Base-by-base conservation (phyloP, 2,888 invertebrate species). In the Pelosia muscerda region DNA sequence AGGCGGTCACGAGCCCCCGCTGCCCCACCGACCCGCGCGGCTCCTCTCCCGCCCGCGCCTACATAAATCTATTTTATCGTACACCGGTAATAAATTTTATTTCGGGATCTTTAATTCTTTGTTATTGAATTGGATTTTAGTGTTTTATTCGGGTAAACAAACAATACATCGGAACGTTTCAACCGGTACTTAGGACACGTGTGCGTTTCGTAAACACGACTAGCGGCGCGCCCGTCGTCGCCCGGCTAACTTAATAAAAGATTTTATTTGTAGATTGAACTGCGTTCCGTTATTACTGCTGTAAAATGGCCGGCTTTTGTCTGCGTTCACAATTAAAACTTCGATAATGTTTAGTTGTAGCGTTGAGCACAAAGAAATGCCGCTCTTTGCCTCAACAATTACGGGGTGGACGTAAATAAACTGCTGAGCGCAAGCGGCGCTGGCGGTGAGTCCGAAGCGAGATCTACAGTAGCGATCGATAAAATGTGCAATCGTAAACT, bases 101-200 rank as follows among this genome's bases (percentile, higher is more conserved):
- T 95, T 95, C 91, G 92, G 94, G 95, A 95, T 94, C 95, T 94
- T 94, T 94, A 95, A 95, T 95, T 95, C 94, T 95, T 95, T 95
- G 94, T 95, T 95, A 94, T 95, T 94, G 94, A 94, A 94, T 94
- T 94, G 92, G 94, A 94, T 94, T 94, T 95, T 94, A 95, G 95
- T 94, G 94, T 95, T 95, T 94, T 94, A 94, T 94, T 93, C 92
- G 91, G 90, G 92, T 95, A 95, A 95, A 95, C 94, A 95, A 95
- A 94, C 94, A 94, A 92, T 92, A 91, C 89, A 93, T 90, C 89
- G 91, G 88, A 88, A 84, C 90, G 89, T 89, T 91, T 90, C 90
- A 87, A 88, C 88, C 88, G 90, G 91, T 90, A 91, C 92, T 93
- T 90, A 88, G 88, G 79, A 90, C 94, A 94, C 94, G 94, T 94